phyloP scores from a whole-genome alignment of 1,140 invertebrate species.

The Trichomalopsis sarcophagae region DNA sequence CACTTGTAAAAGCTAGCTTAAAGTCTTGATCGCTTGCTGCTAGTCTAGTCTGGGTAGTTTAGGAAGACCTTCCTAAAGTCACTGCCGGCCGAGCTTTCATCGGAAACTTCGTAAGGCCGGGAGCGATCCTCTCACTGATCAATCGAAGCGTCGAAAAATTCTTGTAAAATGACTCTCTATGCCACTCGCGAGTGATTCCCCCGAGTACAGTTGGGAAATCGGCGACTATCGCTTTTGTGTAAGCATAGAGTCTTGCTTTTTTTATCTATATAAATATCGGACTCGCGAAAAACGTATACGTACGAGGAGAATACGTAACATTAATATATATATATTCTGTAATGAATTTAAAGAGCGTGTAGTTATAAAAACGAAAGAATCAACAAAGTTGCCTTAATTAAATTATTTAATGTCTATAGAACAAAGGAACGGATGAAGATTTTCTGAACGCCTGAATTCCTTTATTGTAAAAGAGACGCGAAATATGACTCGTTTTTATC shows the following conservation, averaged over 20 bases:
- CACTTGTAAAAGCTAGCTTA: conserved; percentile 53
- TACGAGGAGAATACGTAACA: background rate
- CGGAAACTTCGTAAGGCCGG: background rate
- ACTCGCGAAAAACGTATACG: conserved; percentile 2
- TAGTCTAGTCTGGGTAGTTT: conserved; percentile 66
- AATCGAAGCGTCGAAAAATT: conserved; percentile 20
- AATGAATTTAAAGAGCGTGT: conserved; percentile 51
- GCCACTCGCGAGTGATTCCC: background rate
- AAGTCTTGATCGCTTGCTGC: conserved; percentile 63
- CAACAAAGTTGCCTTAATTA: conserved; percentile 68
- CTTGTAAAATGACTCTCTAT: conserved; percentile 2
- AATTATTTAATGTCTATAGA: conserved; percentile 61
- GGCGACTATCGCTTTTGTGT: background rate
- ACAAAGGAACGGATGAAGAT: conserved; percentile 20
- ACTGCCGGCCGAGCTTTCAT: background rate
- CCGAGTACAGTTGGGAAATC: background rate
- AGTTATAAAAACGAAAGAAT: conserved; percentile 51
- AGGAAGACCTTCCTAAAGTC: conserved; percentile 31
- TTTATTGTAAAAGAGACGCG: conserved; percentile 26
- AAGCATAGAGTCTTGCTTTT: conserved; percentile 17
- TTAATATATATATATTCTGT: conserved; percentile 41
- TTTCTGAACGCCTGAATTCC: conserved; percentile 13
- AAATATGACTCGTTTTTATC: background rate
- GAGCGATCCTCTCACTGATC: conserved; percentile 27
- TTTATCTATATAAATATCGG: background rate